Conservation (phyloP, 2,888 invertebrate genomes). For the Timema cristinae region DNA sequence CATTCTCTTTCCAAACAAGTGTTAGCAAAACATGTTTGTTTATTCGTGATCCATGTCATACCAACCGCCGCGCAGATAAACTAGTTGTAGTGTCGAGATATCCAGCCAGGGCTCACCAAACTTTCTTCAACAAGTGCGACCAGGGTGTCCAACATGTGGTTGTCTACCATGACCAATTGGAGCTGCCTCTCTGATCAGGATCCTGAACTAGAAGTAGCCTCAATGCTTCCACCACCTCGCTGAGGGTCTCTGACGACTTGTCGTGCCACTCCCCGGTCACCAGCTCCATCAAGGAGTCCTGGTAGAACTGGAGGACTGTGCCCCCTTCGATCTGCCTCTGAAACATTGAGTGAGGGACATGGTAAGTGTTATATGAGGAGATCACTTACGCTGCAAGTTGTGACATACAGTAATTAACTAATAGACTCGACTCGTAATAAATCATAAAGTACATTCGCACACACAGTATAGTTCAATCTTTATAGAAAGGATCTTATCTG, state of each 20-base stretch:
- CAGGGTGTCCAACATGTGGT: constrained; percentile 45
- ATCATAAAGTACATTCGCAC: too few relatives aligned
- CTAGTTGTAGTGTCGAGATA: too few relatives aligned
- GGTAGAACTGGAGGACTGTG: constrained; percentile 42
- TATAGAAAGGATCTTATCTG: too few relatives aligned
- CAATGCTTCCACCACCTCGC: constrained; percentile 24
- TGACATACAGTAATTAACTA: not conserved
- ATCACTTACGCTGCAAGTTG: too few relatives aligned
- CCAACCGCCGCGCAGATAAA: too few relatives aligned
- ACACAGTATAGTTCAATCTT: too few relatives aligned
- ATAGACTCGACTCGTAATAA: not conserved
- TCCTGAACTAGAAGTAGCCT: constrained; percentile 19
- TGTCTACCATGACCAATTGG: constrained; percentile 44
- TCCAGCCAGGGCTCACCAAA: constrained; percentile 36
- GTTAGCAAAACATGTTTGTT: too few relatives aligned
- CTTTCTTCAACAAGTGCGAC: constrained; percentile 43
- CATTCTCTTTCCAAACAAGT: too few relatives aligned
- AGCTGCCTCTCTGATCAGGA: constrained; percentile 32
- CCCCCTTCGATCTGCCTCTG: constrained; percentile 57
- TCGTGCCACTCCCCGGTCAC: constrained; percentile 24
- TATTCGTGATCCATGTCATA: too few relatives aligned
- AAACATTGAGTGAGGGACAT: constrained; percentile 24
- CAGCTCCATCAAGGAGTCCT: constrained; percentile 27
- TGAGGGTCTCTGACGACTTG: constrained; percentile 17
- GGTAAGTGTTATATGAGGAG: not conserved